Conservation (phyloP, 2,113 vertebrate species). For the Turnix velox region DNA sequence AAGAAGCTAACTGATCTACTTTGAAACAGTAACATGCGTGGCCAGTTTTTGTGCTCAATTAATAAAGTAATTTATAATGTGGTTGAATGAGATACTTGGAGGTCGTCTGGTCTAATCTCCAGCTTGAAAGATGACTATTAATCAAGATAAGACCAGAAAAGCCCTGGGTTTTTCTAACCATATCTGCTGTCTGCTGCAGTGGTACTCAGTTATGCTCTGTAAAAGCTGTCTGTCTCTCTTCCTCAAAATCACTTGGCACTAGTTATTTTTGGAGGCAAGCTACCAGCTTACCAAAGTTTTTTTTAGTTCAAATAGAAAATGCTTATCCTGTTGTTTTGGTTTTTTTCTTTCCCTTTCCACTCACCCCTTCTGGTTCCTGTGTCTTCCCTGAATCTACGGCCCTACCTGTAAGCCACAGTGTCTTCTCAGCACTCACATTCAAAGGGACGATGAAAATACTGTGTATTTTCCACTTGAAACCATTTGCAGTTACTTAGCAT, state of each 20-base stretch:
- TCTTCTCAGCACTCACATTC: neutral
- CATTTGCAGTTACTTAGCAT: neutral
- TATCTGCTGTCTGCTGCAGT: neutral
- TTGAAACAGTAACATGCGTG: neutral
- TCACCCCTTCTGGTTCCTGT: neutral
- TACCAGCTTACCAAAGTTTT: neutral
- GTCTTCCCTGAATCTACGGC: neutral
- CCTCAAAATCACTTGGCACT: neutral
- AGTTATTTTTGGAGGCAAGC: neutral
- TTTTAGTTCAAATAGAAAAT: neutral
- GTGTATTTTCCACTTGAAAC: neutral
- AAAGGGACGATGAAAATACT: neutral
- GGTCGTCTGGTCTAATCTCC: neutral
- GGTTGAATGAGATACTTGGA: neutral
- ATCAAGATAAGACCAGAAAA: neutral
- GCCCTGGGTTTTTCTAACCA: neutral
- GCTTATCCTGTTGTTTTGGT: neutral
- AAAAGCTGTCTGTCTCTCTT: neutral
- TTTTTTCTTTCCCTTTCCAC: neutral
- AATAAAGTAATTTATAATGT: neutral
- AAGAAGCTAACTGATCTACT: neutral
- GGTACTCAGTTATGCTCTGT: neutral
- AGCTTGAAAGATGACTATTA: neutral
- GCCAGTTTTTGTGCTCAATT: neutral
- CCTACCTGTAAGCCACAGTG: fast-evolving